Evolutionary conservation across 2,888 invertebrate species (phyloP).

Genomic region (Erebia aethiops): DNA sequence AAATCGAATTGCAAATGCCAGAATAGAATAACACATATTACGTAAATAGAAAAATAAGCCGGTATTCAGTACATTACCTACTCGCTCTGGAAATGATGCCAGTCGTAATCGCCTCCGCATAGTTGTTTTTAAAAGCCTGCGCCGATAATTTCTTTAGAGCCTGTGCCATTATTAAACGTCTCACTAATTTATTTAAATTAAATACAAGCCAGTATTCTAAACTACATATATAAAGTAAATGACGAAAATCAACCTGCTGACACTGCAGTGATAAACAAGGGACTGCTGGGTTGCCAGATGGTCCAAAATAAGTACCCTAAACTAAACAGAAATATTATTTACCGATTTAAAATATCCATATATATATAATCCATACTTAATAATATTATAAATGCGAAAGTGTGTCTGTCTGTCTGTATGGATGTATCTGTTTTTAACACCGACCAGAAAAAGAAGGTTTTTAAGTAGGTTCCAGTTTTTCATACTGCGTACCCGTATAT

Average conservation of each 20-base stretch:
- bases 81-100: conserved; percentile 56
- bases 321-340: no score
- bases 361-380: no score
- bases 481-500: no score
- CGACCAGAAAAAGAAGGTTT: no score
- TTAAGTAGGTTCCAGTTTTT: no score
- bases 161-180: conserved; percentile 58
- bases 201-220: conserved; percentile 17
- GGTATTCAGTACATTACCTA: conserved; percentile 66
- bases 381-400: no score
- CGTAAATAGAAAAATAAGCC: conserved; percentile 55
- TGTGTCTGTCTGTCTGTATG: no score
- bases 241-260: not conserved
- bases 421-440: no score
- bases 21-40: conserved; percentile 47
- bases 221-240: not conserved
- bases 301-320: not conserved
- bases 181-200: conserved; percentile 11
- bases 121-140: conserved; percentile 64
- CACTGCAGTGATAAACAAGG: not conserved
- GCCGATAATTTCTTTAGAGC: conserved; percentile 62
- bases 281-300: not conserved
- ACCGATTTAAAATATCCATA: no score
- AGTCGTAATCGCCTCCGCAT: conserved; percentile 57
- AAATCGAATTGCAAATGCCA: conserved; percentile 1